Conservation (phyloP, 2,113 vertebrate genomes). For the Gasterosteus aculeatus region DNA sequence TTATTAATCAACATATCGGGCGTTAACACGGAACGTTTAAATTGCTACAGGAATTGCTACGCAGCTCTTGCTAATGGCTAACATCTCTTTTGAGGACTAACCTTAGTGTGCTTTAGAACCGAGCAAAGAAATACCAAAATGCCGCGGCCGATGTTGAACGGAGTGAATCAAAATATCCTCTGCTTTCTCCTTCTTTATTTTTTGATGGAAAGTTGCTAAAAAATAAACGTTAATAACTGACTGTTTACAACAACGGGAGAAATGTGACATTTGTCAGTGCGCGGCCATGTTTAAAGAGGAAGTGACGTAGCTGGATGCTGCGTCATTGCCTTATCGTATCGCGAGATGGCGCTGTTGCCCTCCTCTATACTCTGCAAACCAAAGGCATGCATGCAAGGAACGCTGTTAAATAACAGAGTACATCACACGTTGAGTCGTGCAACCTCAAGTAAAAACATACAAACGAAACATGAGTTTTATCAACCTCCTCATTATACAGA, state of each 20-base stretch:
- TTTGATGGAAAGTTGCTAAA: no score
- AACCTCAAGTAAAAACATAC: background rate
- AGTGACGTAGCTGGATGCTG: background rate
- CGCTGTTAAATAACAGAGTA: background rate
- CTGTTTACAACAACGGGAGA: constrained; percentile 4
- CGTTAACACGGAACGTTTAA: background rate
- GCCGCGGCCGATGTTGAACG: constrained; percentile 30
- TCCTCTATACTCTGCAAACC: background rate
- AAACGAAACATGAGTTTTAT: background rate
- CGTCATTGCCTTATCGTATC: background rate
- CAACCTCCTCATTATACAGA: background rate
- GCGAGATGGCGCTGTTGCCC: constrained; percentile 52
- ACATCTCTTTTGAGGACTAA: background rate
- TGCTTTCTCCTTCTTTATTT: background rate
- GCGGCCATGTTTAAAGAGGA: constrained; percentile 75
- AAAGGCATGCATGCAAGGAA: background rate
- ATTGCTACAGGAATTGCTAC: background rate
- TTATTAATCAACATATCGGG: background rate
- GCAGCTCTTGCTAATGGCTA: constrained; percentile 29
- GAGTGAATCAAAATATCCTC: background rate
- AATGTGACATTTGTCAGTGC: constrained; percentile 75
- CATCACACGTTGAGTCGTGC: background rate
- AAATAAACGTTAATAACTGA: no score
- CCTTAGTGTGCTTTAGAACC: background rate
- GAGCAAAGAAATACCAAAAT: background rate